Percentiles rank a stretch among this genome's conserved stretches.
phyloP scores from a whole-genome alignment of 2,888 invertebrate species.

The Amblyjoppa fuscipennis region DNA sequence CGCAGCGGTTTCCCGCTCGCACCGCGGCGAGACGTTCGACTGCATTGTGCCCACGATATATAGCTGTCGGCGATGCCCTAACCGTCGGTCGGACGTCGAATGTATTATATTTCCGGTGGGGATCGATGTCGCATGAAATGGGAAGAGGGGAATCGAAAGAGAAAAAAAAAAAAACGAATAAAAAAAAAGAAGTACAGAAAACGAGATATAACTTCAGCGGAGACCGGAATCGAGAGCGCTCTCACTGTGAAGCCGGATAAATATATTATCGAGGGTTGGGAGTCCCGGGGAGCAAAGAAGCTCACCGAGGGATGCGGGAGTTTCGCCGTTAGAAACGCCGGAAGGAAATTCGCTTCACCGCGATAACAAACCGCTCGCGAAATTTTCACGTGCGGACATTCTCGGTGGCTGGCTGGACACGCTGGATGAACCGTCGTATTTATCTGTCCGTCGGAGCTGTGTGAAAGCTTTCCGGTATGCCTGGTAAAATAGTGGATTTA shows the following conservation, averaged over 20 bases:
- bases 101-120: conserved; percentile 69
- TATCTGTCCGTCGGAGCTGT: not conserved
- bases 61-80: conserved; percentile 15
- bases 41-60: conserved; percentile 44
- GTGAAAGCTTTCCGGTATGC: not conserved
- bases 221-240: conserved; percentile 11
- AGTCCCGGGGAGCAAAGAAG: conserved; percentile 44
- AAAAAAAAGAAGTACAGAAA: not conserved
- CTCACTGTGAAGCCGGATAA: conserved; percentile 40
- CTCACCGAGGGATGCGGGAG: conserved; percentile 23
- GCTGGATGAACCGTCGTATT: not conserved
- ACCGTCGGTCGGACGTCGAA: conserved; percentile 28
- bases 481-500: not conserved
- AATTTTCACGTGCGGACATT: conserved; percentile 40
- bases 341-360: conserved; percentile 51
- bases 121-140: conserved; percentile 71
- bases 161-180: conserved; percentile 5
- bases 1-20: conserved; percentile 1
- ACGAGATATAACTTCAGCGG: conserved; percentile 3
- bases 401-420: not conserved
- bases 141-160: conserved; percentile 52
- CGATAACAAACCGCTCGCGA: conserved; percentile 33
- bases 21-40: conserved; percentile 41
- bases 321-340: conserved; percentile 36
- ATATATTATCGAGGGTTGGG: conserved; percentile 62